Percentiles rank a stretch among this genome's conserved stretches.
Evolutionary conservation across 2,113 vertebrate genomes (phyloP).

Genomic region (Synodontis membranacea): DNA sequence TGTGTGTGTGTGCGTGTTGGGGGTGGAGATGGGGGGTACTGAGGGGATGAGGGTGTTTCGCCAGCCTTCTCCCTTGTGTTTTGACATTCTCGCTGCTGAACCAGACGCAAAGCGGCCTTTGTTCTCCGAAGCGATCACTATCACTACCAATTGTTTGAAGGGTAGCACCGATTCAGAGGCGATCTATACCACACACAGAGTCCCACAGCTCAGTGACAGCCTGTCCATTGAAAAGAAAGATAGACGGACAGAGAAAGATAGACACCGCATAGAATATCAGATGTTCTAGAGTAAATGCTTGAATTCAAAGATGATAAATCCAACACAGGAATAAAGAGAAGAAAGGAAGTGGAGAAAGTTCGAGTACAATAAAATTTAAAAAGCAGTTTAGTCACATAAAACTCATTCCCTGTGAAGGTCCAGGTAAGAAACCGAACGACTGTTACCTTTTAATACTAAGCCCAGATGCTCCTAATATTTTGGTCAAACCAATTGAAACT

Average conservation of each 20-base stretch:
- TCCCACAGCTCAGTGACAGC: background rate
- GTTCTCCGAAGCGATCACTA: constrained; percentile 45
- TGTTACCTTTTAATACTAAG: background rate
- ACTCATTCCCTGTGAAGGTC: no score
- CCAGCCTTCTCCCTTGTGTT: constrained; percentile 39
- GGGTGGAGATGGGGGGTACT: background rate
- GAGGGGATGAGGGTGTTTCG: constrained; percentile 23
- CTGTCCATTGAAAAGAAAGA: constrained; percentile 5
- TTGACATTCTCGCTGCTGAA: constrained; percentile 46
- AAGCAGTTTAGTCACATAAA: no score
- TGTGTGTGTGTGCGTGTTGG: constrained; percentile 7
- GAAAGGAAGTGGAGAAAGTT: background rate
- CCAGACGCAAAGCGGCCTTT: constrained; percentile 33
- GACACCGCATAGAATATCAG: background rate
- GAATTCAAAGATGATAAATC: background rate
- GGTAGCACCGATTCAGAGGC: constrained; percentile 14
- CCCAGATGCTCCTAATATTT: background rate
- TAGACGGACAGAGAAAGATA: constrained; percentile 23
- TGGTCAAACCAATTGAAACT: no score
- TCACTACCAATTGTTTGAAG: constrained; percentile 45
- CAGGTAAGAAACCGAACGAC: background rate
- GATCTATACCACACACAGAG: constrained; percentile 21
- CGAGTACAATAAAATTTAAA: no score
- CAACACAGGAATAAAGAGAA: background rate
- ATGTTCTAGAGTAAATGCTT: background rate